Evolutionary conservation across 2,797 vertebrate genomes (phyloP).

Genomic region (Benthosema pterotum): DNA sequence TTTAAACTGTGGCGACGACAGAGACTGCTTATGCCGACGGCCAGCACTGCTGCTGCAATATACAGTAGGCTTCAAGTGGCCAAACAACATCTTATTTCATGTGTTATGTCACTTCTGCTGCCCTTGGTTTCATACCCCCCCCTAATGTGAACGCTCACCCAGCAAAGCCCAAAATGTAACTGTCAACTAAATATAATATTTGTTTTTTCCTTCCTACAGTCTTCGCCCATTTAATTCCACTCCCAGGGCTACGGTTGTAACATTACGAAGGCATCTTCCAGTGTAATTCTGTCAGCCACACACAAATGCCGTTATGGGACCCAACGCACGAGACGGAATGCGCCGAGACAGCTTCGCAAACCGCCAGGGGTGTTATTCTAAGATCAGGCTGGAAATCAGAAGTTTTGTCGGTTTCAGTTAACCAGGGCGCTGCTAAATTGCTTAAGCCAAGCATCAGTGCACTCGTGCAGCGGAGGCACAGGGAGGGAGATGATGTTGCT

Average conservation of each 20-base stretch:
- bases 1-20: too few relatives aligned
- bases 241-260: constrained; percentile 62
- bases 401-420: constrained; percentile 80
- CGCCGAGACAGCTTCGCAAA: constrained; percentile 67
- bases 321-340: constrained; percentile 52
- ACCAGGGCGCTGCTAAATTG: constrained; percentile 71
- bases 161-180: constrained; percentile 18
- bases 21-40: too few relatives aligned
- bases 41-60: too few relatives aligned
- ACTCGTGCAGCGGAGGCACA: constrained; percentile 67
- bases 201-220: constrained; percentile 24
- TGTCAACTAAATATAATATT: constrained; percentile 53
- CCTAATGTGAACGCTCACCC: constrained; percentile 40
- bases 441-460: constrained; percentile 75
- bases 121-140: constrained; percentile 37
- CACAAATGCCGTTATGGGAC: constrained; percentile 63
- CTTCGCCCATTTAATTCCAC: constrained; percentile 53
- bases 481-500: constrained; percentile 64
- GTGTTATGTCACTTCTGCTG: constrained; percentile 44
- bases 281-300: constrained; percentile 60
- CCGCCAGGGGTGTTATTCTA: constrained; percentile 75
- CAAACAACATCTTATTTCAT: constrained; percentile 64
- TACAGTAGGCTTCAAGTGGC: constrained; percentile 58
- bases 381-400: constrained; percentile 78
- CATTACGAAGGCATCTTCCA: constrained; percentile 61